phyloP scores from a whole-genome alignment of 2,888 invertebrate genomes.

The Limnephilus rhombicus region DNA sequence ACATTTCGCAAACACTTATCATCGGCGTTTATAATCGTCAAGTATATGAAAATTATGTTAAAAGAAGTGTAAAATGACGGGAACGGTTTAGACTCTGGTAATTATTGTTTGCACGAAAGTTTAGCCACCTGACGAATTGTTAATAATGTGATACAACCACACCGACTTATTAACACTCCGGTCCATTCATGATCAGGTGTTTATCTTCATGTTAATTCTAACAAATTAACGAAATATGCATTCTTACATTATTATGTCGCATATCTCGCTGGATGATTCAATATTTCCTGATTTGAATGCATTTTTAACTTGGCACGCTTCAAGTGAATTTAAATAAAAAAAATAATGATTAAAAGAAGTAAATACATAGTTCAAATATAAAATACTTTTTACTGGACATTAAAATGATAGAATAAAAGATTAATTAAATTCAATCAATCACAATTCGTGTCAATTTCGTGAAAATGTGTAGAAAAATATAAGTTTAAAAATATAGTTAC shows the following conservation, averaged over 20 bases:
- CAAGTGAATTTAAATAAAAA: not conserved
- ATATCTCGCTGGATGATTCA: not conserved
- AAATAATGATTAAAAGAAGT: not conserved
- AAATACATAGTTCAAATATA: no score
- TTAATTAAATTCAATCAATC: no score
- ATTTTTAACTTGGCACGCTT: not conserved
- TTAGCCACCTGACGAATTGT: conserved; percentile 62
- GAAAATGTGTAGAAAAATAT: no score
- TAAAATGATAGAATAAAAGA: no score
- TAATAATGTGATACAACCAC: conserved; percentile 58
- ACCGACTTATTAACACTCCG: conserved; percentile 56
- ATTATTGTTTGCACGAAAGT: conserved; percentile 61
- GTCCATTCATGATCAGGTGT: conserved; percentile 16
- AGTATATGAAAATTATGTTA: conserved; percentile 64
- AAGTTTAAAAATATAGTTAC: no score
- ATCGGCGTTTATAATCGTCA: conserved; percentile 62
- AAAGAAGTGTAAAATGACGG: conserved; percentile 61
- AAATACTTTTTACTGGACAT: no score
- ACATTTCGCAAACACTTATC: conserved; percentile 60
- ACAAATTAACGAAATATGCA: not conserved
- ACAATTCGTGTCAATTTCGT: no score
- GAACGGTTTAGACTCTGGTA: conserved; percentile 43
- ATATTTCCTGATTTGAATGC: not conserved
- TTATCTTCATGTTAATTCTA: conserved; percentile 30
- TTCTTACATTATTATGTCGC: no score